Base-by-base conservation (phyloP, 2,797 vertebrate genomes). In the Decapterus maruadsi region DNA sequence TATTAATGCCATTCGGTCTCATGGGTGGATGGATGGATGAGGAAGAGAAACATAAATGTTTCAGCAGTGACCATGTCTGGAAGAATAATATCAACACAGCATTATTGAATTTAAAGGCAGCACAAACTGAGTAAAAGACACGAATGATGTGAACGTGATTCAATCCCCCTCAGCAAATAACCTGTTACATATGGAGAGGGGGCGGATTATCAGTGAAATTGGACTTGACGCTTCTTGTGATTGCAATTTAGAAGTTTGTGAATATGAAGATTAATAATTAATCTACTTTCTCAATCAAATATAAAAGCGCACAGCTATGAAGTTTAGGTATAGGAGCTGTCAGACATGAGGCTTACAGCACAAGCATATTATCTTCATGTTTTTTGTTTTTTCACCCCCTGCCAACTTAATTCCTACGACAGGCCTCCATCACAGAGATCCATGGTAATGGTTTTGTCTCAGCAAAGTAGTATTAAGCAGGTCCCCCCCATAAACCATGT, bases 1-100 rank as follows among this genome's bases (percentile, higher is more conserved):
- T 90, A 91, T 93, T 90, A 72, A 93, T 90, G 80, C 68, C 1
- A 17, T 68, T 73, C 50, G 3, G 71, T 78, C 79, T 82, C 76
- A 38, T 17, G 63, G 80, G 66, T 31, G 75, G 73, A 83, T 68
- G 69, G 78, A 86, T 71, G 74, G 78, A 73, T 3, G 60, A 77
- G 80, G 74, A 38, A 67, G 66, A 68, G 60, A 75, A 38, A 8
- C 64, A 85, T 90, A 66, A 89, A 92, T 89, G 81, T 90, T 92
- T 89, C 77, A 86, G 88, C 67, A 73, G 86, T 8, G 67, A 74
- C 82, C 56, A 46, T n/a, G 61, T 84, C 83, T 65, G 81, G 79
- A 84, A 75, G 84, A 89, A 77, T 81, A 80, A 90, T 77, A 81
- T 87, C 72, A 64, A 26, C 42, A 48, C 16, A 4, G 29, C 6